A percentile compares a stretch with the other conserved stretches of the same genome.
Evolutionary conservation across 2,797 vertebrate species (phyloP).

Genomic region (Gastrophryne carolinensis): DNA sequence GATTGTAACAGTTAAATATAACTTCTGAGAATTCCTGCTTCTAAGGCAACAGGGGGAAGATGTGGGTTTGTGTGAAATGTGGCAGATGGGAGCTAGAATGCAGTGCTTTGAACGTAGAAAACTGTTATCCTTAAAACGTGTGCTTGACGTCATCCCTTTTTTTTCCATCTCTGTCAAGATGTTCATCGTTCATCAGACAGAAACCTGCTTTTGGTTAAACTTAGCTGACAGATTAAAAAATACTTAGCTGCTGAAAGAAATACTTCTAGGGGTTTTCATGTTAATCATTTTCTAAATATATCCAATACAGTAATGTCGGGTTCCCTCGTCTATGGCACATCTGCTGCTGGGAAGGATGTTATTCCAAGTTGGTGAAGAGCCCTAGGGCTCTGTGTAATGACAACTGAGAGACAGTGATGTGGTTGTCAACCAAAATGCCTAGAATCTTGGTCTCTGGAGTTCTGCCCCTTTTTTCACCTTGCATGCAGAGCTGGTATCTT

Average conservation of each 20-base stretch:
- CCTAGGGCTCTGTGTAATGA: no score
- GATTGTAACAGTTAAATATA: conserved; percentile 53
- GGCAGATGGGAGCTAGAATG: conserved; percentile 47
- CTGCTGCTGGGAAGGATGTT: no score
- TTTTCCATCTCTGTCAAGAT: conserved; percentile 31
- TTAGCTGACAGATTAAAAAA: conserved; percentile 1
- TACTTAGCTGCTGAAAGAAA: not conserved
- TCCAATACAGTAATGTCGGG: no score
- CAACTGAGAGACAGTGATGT: no score
- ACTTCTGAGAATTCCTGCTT: conserved; percentile 42
- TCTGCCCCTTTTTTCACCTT: no score
- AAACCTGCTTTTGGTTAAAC: conserved; percentile 40
- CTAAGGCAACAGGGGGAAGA: conserved; percentile 14
- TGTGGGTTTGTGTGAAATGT: conserved; percentile 48
- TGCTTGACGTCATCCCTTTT: conserved; percentile 42
- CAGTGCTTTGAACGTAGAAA: conserved; percentile 2
- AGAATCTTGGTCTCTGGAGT: no score
- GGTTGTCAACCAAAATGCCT: no score
- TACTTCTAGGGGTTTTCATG: conserved; percentile 31
- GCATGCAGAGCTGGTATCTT: no score
- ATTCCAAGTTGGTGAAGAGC: no score
- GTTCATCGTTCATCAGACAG: conserved; percentile 15
- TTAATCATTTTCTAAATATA: not conserved
- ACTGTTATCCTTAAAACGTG: conserved; percentile 39
- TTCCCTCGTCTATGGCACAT: no score